Evolutionary conservation across 92 coral and sea anemone species (phyloP), one percentile per base, ranked within the genome.

Genomic region (Siderastrea siderea): DNA sequence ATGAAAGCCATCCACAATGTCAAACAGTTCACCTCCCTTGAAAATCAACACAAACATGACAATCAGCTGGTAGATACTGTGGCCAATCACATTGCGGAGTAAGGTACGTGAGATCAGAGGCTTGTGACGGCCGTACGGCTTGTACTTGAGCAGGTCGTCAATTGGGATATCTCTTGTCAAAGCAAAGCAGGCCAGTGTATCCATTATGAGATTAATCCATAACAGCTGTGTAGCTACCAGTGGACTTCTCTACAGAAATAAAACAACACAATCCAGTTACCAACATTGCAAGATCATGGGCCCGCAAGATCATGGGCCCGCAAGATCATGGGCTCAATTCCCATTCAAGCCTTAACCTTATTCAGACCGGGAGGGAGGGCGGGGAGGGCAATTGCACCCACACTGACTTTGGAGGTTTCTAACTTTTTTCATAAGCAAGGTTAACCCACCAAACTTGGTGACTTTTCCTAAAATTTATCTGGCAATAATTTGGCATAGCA

Each of bases 151-250:
- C 68, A 95, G 90, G 55, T 93, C 92, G 44, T 93, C 95, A 76
- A 90, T 88, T 4, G 98, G 98, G 65, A 89, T 71, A 55, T 95
- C 96, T 61, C 96, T 89, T 51, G 98, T 94, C 47, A 95, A 85
- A 44, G 98, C 96, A 49, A 95, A 82, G 79, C 96, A 95, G 9
- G 98, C 98, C 62, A 95, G 80, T 16, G 96, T 93, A 87, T 95
- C 98, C 98, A 95, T 95, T 73, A 95, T 95, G 19, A 95, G 88
- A 61, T 95, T 95, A 61, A 95, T 90, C 98, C 98, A 95, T 69
- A 95, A 74, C 75, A 95, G 79, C 93, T 95, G 98, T 3, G 98
- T 95, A 3, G 96, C 98, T 5, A 88, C 94, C 47, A 95, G 87
- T 47, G 98, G 98, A 71, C 98, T 95, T 75, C 93, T 83, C 98